Conservation (phyloP, 53 echinoderm and acorn worm genomes). For the Hippasteria phrygiana region DNA sequence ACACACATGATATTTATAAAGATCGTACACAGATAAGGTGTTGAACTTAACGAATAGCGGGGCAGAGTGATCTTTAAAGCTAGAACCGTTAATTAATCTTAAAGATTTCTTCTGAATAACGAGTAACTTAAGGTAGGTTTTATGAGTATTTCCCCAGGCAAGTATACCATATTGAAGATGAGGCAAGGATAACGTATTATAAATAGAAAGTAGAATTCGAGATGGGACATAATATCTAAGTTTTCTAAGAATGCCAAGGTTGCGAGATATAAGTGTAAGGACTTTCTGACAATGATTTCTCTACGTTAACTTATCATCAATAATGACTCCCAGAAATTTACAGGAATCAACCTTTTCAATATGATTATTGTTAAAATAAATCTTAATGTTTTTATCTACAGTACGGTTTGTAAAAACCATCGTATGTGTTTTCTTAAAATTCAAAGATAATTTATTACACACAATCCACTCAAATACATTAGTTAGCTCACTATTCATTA, state of each 20-base stretch:
- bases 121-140: background rate
- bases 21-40: too few species aligned
- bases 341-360: too few species aligned
- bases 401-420: background rate
- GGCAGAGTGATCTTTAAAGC: too few species aligned
- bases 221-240: too few species aligned
- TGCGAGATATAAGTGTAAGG: background rate
- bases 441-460: background rate
- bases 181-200: background rate
- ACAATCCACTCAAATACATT: background rate
- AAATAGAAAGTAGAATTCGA: background rate
- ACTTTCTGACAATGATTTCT: background rate
- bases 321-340: too few species aligned
- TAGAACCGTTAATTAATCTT: too few species aligned
- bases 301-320: too few species aligned
- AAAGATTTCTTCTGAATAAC: background rate
- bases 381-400: background rate
- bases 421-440: background rate
- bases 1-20: too few species aligned
- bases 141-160: conserved; percentile 11
- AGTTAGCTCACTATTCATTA: too few species aligned
- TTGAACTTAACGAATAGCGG: too few species aligned
- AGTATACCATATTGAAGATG: conserved; percentile 18
- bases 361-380: background rate
- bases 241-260: background rate